A percentile compares a stretch with the other conserved stretches of the same genome.
These are phyloP conservation scores for Dione vanillae DNA, from an alignment of 2,888 invertebrate species.

Conservation along the genomic window DNA sequence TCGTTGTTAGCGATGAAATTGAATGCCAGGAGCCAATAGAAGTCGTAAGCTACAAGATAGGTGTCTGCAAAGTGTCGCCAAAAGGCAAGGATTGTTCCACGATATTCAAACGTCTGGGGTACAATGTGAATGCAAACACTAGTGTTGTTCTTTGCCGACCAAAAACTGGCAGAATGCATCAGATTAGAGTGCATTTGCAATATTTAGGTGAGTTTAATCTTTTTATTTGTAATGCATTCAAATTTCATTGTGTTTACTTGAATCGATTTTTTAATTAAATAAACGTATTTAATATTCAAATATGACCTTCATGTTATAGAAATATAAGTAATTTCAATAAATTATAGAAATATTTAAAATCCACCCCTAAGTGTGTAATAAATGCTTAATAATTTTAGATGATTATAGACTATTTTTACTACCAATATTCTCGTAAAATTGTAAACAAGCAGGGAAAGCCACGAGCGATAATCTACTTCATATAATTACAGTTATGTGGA, in stretches of 20 bases:
- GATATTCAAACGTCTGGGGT: slow-evolving; percentile 94
- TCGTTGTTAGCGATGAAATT: slow-evolving; percentile 86
- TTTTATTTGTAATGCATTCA: background rate
- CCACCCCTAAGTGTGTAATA: too few relatives aligned
- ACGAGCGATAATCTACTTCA: background rate
- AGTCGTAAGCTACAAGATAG: slow-evolving; percentile 97
- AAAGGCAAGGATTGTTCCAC: slow-evolving; percentile 97
- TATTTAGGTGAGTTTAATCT: slow-evolving; percentile 91
- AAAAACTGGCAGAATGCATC: slow-evolving; percentile 98
- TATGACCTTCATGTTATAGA: too few relatives aligned
- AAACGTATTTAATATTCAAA: too few relatives aligned
- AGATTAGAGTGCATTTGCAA: slow-evolving; percentile 99
- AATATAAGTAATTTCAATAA: too few relatives aligned
- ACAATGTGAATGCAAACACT: slow-evolving; percentile 93
- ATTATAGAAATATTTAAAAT: too few relatives aligned
- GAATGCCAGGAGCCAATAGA: slow-evolving; percentile 96
- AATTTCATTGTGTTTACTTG: too few relatives aligned
- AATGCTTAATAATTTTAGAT: too few relatives aligned
- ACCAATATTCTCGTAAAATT: too few relatives aligned
- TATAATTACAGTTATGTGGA: background rate
- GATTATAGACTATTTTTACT: too few relatives aligned
- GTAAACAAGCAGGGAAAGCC: too few relatives aligned
- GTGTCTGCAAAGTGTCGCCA: slow-evolving; percentile 96
- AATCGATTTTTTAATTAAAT: too few relatives aligned
- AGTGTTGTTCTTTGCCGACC: slow-evolving; percentile 98